Evolutionary conservation across 2,888 invertebrate species (phyloP), one percentile per base, ranked within the genome.

Genomic region (Gisinianus flammeolus): DNA sequence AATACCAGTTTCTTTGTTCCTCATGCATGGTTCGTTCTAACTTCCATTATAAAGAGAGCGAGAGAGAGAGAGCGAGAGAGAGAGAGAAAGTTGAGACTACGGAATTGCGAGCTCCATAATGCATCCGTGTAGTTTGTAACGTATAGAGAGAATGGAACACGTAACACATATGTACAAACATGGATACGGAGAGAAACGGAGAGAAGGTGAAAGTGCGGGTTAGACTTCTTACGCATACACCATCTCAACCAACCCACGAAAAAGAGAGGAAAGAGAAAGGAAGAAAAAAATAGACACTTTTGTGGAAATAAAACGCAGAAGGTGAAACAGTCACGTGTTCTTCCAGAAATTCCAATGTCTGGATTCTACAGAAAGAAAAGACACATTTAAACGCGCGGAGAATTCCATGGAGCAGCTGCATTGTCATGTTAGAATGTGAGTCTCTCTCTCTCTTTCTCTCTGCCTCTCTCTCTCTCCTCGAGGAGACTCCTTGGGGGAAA

Each of bases 1-100:
- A 64, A 64, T 64, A 64, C 64, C 0, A 28, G 64, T 64, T 26
- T 64, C 64, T 64, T 64, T 64, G 64, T 64, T 64, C 64, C 64
- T 64, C 24, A 26, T 64, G 64, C 26, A 26, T 64, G 64, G 22
- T 64, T 26, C 30, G 64, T 19, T 64, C 26, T 26, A 30, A 26
- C 30, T 64, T 30, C 62, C 26, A 62, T 62, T 62, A 44, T 44
- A n/a, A n/a, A n/a, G n/a, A n/a, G n/a, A n/a, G n/a, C n/a, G n/a
- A n/a, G n/a, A n/a, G n/a, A n/a, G n/a, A n/a, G n/a, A n/a, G n/a
- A n/a, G n/a, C n/a, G n/a, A n/a, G n/a, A n/a, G 19, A 6, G 12
- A 44, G 44, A 44, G 16, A 16, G 2, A 16, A 6, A 19, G 19
- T 19, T 16, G 44, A 16, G 19, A 1, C 12, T 35, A 12, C 2